phyloP scores from a whole-genome alignment of 1,140 invertebrate genomes.

The Ylistrum balloti region DNA sequence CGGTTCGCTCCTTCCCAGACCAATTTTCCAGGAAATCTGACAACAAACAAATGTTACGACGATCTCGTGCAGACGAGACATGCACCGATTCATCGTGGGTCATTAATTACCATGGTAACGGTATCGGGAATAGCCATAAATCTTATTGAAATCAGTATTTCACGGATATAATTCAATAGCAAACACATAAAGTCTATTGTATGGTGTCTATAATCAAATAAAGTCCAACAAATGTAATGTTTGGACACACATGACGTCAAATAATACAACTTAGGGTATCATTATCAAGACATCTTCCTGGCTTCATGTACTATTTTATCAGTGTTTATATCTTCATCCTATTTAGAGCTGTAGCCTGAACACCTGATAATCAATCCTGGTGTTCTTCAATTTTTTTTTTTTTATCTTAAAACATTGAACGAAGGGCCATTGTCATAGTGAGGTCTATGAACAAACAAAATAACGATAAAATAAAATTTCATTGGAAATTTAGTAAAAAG shows the following conservation, averaged over 20 bases:
- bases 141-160: neutral
- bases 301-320: no score
- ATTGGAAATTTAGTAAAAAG: no score
- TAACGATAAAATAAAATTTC: no score
- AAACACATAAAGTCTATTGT: neutral
- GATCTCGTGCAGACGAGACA: slow-evolving; percentile 24
- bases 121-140: neutral
- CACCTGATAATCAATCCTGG: no score
- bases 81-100: neutral
- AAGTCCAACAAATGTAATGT: neutral
- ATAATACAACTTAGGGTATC: no score
- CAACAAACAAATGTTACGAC: slow-evolving; percentile 13
- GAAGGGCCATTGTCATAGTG: no score
- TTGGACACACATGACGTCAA: neutral
- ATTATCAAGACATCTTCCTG: no score
- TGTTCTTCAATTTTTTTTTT: no score
- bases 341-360: no score
- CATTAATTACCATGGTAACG: slow-evolving; percentile 18
- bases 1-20: slow-evolving; percentile 28
- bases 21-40: slow-evolving; percentile 17
- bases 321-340: no score
- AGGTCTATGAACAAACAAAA: no score
- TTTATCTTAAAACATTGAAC: no score
- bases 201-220: neutral
- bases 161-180: neutral